phyloP scores from a whole-genome alignment of 2,888 invertebrate species.

The Ophion ventricosus region DNA sequence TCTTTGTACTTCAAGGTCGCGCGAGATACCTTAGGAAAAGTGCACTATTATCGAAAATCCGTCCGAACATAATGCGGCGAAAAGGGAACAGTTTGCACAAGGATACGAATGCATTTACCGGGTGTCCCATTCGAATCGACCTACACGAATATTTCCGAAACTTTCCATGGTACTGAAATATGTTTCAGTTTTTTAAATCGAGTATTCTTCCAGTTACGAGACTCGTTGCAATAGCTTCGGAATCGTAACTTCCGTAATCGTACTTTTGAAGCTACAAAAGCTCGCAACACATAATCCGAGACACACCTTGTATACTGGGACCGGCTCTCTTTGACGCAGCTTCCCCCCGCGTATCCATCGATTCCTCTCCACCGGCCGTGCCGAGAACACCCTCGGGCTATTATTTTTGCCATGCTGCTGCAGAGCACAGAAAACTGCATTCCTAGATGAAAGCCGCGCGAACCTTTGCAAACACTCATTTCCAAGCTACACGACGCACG shows the following conservation, averaged over 20 bases:
- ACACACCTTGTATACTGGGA: too few species aligned
- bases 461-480: conserved; percentile 52
- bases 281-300: too few species aligned
- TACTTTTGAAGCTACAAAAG: too few species aligned
- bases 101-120: not conserved
- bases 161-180: not conserved
- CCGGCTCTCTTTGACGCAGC: not conserved
- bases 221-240: too few species aligned
- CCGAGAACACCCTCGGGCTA: conserved; percentile 24
- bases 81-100: not conserved
- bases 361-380: not conserved
- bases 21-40: not conserved
- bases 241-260: too few species aligned
- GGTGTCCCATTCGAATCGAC: not conserved
- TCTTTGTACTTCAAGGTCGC: not conserved
- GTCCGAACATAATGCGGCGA: not conserved
- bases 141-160: not conserved
- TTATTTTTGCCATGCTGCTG: conserved; percentile 6
- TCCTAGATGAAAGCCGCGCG: conserved; percentile 53
- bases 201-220: not conserved
- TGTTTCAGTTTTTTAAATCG: too few species aligned
- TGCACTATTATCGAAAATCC: not conserved
- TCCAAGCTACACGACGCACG: conserved; percentile 35
- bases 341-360: not conserved
- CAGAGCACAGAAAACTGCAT: conserved; percentile 46